These are phyloP conservation scores for Adelosebastes latens DNA, from an alignment of 2,797 vertebrate species.

Conservation along the genomic window DNA sequence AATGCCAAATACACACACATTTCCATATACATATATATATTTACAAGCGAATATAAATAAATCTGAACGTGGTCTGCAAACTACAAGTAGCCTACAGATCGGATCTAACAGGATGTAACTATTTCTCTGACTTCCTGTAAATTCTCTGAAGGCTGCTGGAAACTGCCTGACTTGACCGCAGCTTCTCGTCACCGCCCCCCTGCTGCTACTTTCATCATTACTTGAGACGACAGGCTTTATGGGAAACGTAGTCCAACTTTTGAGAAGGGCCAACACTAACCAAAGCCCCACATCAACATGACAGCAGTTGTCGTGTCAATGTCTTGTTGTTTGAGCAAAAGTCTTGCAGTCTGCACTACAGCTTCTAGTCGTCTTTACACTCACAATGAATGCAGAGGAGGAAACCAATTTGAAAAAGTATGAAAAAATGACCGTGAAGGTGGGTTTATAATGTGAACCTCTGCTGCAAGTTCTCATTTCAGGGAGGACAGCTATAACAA, in stretches of 20 bases:
- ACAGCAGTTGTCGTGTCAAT: neutral
- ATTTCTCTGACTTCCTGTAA: no score
- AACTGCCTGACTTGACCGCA: no score
- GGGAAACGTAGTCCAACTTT: neutral
- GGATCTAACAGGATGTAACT: no score
- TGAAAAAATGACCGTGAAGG: neutral
- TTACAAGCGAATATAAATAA: no score
- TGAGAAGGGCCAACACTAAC: neutral
- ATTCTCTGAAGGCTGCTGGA: no score
- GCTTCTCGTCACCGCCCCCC: no score
- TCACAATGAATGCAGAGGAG: neutral
- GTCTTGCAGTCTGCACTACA: neutral
- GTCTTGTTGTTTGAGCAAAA: neutral
- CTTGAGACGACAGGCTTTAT: neutral
- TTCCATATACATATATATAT: no score
- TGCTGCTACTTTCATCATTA: neutral
- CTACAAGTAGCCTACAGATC: no score
- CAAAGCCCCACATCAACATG: neutral
- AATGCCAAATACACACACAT: no score
- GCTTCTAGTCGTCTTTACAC: neutral
- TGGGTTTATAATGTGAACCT: neutral
- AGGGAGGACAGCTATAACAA: conserved; percentile 17
- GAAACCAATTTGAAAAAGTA: neutral
- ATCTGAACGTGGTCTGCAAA: no score
- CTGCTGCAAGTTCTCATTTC: conserved; percentile 17